Percentiles rank a stretch among this genome's conserved stretches.
Evolutionary conservation across 1,140 invertebrate genomes (phyloP).

Genomic region (Magallana angulata): DNA sequence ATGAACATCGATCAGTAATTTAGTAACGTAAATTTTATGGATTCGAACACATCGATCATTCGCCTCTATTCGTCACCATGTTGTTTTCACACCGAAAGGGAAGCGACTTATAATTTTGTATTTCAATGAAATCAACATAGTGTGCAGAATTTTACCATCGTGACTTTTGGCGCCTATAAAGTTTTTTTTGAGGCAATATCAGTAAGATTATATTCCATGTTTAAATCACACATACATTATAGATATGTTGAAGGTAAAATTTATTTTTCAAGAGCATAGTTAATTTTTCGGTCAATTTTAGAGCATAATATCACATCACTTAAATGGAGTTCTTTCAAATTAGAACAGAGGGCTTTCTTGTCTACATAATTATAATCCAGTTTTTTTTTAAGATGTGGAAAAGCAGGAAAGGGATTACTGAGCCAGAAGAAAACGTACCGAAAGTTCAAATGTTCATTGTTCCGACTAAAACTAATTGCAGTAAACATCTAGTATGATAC

Average conservation of each 20-base stretch:
- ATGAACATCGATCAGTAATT: no score
- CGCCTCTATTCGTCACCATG: no score
- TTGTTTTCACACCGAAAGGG: neutral
- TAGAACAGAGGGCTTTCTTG: no score
- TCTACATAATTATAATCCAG: no score
- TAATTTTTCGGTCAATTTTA: neutral
- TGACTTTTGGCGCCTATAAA: neutral
- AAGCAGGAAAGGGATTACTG: no score
- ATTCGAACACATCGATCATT: no score
- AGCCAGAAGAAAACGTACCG: no score
- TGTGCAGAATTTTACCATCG: neutral
- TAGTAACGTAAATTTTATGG: no score
- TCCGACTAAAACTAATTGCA: no score
- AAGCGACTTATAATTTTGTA: neutral
- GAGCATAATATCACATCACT: neutral
- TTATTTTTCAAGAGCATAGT: neutral
- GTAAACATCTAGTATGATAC: no score
- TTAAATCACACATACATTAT: neutral
- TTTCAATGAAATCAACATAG: neutral
- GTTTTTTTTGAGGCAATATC: neutral
- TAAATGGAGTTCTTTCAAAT: neutral
- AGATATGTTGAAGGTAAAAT: neutral
- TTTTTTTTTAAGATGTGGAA: no score
- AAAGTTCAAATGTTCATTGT: no score
- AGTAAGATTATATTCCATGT: neutral